Evolutionary conservation across 2,888 invertebrate genomes (phyloP).

Genomic region (Lingula anatina): DNA sequence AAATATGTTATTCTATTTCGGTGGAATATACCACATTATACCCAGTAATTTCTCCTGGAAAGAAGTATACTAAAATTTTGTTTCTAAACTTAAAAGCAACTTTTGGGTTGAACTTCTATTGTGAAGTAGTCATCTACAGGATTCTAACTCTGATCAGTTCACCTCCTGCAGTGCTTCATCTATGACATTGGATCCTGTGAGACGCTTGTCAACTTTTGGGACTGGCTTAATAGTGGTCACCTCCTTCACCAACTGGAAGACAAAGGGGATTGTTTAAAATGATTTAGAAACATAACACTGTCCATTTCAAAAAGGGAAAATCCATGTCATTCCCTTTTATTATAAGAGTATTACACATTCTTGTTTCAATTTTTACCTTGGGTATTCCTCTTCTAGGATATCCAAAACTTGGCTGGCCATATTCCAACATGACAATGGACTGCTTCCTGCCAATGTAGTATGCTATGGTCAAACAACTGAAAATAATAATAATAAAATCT

Average conservation of each 20-base stretch:
- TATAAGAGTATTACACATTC: not conserved
- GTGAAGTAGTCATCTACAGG: not conserved
- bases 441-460: conserved; percentile 19
- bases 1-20: too few relatives aligned
- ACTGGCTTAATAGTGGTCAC: conserved; percentile 34
- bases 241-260: conserved; percentile 23
- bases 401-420: not conserved
- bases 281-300: not conserved
- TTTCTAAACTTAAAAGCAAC: not conserved
- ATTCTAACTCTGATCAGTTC: conserved; percentile 19
- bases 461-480: conserved; percentile 21
- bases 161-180: conserved; percentile 82
- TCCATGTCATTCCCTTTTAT: not conserved
- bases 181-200: conserved; percentile 79
- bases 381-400: not conserved
- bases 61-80: not conserved
- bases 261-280: not conserved
- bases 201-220: conserved; percentile 56
- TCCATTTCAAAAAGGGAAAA: not conserved
- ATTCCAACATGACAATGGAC: conserved; percentile 5
- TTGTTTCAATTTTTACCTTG: not conserved
- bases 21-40: too few relatives aligned
- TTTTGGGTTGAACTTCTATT: not conserved
- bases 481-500: conserved; percentile 5
- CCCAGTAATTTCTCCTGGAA: conserved; percentile 1